Evolutionary conservation across 1,140 invertebrate species (phyloP).

Genomic region (Drosophila sp.): DNA sequence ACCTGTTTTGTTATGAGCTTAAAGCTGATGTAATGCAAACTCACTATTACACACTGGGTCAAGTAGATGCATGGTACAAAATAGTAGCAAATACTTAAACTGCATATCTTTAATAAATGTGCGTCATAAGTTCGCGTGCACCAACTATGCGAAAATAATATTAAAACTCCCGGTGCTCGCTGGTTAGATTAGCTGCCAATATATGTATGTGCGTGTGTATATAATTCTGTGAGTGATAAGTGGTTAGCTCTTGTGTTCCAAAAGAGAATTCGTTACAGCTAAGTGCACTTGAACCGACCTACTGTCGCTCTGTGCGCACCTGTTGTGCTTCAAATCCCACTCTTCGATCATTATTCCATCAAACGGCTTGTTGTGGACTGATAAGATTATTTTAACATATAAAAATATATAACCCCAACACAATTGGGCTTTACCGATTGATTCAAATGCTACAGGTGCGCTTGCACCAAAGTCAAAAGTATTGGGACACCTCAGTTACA

Average conservation of each 20-base stretch:
- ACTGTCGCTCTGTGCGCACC: constrained; percentile 56
- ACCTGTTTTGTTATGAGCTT: constrained; percentile 48
- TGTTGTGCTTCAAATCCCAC: constrained; percentile 52
- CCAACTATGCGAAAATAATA: constrained; percentile 37
- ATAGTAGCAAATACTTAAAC: constrained; percentile 15
- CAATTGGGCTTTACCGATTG: constrained; percentile 25
- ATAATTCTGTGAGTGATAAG: constrained; percentile 65
- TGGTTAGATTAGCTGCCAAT: constrained; percentile 65
- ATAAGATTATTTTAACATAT: constrained; percentile 72
- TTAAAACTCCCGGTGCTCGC: constrained; percentile 46
- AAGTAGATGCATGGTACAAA: constrained; percentile 56
- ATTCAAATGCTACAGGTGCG: constrained; percentile 41
- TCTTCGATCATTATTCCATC: constrained; percentile 52
- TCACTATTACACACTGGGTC: constrained; percentile 73
- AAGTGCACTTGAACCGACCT: constrained; percentile 57
- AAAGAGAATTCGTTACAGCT: constrained; percentile 35
- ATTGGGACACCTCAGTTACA: constrained; percentile 39
- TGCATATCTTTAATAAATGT: constrained; percentile 24
- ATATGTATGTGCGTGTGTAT: constrained; percentile 23
- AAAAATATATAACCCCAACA: constrained; percentile 60
- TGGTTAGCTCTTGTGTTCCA: constrained; percentile 45
- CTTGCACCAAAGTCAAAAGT: constrained; percentile 44
- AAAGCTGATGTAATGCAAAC: constrained; percentile 71
- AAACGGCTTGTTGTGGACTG: constrained; percentile 65
- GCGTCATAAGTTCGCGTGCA: constrained; percentile 60